Conservation (phyloP, 2,113 vertebrate genomes). For the Propithecus coquereli region DNA sequence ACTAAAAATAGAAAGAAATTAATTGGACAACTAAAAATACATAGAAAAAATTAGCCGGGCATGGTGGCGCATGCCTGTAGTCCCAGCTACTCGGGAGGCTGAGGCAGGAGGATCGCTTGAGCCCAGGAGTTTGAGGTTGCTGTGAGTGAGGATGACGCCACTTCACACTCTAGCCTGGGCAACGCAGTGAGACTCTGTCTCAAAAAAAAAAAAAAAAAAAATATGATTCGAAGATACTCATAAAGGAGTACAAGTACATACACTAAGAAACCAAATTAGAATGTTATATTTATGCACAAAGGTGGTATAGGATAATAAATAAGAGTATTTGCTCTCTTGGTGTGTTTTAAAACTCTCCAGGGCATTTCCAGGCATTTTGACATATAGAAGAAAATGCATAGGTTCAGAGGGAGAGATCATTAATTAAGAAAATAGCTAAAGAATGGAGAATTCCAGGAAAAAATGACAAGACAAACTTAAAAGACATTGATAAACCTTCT, state of each 20-base stretch:
- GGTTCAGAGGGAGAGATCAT: background rate
- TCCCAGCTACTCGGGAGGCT: no score
- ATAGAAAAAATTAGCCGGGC: no score
- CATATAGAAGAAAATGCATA: background rate
- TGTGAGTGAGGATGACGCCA: no score
- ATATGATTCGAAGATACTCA: background rate
- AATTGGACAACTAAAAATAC: no score
- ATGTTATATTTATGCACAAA: background rate
- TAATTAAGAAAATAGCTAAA: conserved; percentile 1
- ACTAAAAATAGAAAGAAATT: no score
- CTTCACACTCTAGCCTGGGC: no score
- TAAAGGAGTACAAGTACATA: background rate
- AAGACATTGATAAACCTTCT: background rate
- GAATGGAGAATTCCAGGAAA: background rate
- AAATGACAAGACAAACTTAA: background rate
- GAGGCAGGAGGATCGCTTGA: no score
- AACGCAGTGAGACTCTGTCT: no score
- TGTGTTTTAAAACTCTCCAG: background rate
- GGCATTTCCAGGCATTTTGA: background rate
- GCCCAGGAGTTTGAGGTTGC: no score
- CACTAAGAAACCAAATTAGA: background rate
- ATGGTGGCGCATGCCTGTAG: no score
- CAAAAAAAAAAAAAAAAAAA: no score
- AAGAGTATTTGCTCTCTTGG: background rate
- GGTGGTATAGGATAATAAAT: background rate